Percentiles rank a stretch among this genome's conserved stretches.
Evolutionary conservation across 2,797 vertebrate species (phyloP).

Genomic region (Furcifer pardalis): DNA sequence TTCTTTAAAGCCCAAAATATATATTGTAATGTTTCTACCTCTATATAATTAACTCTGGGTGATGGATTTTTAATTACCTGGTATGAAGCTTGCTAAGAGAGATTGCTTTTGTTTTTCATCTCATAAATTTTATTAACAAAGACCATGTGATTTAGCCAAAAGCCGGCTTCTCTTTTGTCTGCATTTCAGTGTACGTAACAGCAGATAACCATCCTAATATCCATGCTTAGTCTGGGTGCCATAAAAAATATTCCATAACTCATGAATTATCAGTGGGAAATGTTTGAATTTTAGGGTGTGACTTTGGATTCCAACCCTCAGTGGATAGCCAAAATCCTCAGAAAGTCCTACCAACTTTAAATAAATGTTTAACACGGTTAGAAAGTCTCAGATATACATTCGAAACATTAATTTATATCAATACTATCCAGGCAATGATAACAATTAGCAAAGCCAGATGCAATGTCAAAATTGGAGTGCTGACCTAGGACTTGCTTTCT

Average conservation of each 20-base stretch:
- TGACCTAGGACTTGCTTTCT: no score
- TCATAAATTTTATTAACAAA: constrained; percentile 33
- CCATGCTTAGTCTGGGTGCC: constrained; percentile 26
- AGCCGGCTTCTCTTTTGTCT: constrained; percentile 6
- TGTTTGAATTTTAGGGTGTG: constrained; percentile 16
- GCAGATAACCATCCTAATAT: constrained; percentile 11
- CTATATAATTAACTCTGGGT: constrained; percentile 38
- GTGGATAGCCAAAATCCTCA: constrained; percentile 6
- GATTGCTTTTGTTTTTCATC: constrained; percentile 35
- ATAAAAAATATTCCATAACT: constrained; percentile 6
- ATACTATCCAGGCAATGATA: not conserved
- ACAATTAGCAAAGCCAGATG: not conserved
- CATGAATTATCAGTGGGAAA: constrained; percentile 10
- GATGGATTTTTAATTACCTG: constrained; percentile 37
- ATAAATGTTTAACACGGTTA: not conserved
- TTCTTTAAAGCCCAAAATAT: not conserved
- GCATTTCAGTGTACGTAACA: constrained; percentile 1
- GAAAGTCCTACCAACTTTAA: not conserved
- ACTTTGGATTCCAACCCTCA: not conserved
- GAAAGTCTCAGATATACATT: not conserved
- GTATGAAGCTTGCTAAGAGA: constrained; percentile 31
- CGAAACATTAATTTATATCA: not conserved
- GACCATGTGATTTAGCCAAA: constrained; percentile 16
- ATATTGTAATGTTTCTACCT: constrained; percentile 28
- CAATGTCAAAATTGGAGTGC: no score